Evolutionary conservation across 2,797 vertebrate species (phyloP).

Genomic region (Mus caroli): DNA sequence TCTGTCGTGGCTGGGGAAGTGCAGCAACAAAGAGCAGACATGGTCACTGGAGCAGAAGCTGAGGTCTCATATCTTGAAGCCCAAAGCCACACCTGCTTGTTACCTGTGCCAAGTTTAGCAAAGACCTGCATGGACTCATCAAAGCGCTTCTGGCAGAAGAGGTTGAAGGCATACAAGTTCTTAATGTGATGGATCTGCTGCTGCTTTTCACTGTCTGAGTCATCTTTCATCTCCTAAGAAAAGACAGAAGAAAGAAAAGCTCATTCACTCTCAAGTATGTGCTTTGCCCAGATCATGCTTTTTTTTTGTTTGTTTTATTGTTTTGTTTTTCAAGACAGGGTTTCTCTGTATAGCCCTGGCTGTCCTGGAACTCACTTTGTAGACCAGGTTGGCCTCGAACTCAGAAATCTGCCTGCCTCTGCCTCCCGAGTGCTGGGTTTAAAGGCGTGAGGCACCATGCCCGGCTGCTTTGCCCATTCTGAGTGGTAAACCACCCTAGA

Average conservation of each 20-base stretch:
- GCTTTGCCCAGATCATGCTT: neutral
- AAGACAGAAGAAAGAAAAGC: conserved; percentile 13
- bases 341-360: too few relatives aligned
- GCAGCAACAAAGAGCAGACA: neutral
- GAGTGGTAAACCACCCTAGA: neutral
- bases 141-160: conserved; percentile 99
- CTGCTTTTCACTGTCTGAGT: conserved; percentile 97
- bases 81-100: conserved; percentile 41
- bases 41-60: neutral
- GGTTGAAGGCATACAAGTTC: conserved; percentile 99
- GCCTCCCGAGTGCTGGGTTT: too few relatives aligned
- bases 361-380: too few relatives aligned
- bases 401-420: too few relatives aligned
- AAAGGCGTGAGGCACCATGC: too few relatives aligned
- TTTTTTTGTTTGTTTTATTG: too few relatives aligned
- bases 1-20: neutral
- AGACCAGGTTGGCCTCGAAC: too few relatives aligned
- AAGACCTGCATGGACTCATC: conserved; percentile 99
- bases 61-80: neutral
- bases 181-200: conserved; percentile 99
- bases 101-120: conserved; percentile 99
- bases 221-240: conserved; percentile 97
- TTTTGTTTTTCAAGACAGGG: too few relatives aligned
- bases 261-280: conserved; percentile 25
- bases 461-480: neutral